A percentile compares a stretch with the other conserved stretches of the same genome.
Evolutionary conservation across 2,113 vertebrate genomes (phyloP).

Genomic region (Gasterosteus aculeatus): DNA sequence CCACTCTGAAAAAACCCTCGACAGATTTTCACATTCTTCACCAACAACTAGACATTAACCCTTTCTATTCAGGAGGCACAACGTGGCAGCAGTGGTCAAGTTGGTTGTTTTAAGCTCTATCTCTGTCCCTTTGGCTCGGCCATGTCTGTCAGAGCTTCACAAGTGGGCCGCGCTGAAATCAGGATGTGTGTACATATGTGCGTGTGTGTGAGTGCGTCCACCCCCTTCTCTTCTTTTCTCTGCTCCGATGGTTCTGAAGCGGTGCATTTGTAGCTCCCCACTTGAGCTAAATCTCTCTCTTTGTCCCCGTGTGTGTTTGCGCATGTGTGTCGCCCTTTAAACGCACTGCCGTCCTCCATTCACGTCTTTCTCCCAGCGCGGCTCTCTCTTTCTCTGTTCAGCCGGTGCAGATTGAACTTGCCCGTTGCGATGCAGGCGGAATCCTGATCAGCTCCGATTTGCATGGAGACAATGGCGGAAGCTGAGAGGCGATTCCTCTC

Average conservation of each 20-base stretch:
- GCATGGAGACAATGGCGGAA: slow-evolving; percentile 82
- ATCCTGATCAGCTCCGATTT: slow-evolving; percentile 84
- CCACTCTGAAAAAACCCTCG: slow-evolving; percentile 33
- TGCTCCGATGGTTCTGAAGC: slow-evolving; percentile 46
- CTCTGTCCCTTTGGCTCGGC: neutral
- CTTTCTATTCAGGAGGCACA: too few species aligned
- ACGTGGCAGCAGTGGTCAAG: neutral
- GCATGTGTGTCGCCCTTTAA: slow-evolving; percentile 42
- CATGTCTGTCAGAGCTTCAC: neutral
- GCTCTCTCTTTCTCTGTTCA: slow-evolving; percentile 38
- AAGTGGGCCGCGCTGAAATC: slow-evolving; percentile 8
- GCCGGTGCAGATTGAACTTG: slow-evolving; percentile 68
- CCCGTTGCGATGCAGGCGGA: slow-evolving; percentile 75
- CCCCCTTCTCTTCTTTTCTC: slow-evolving; percentile 38
- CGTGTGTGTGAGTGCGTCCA: slow-evolving; percentile 21
- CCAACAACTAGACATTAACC: neutral
- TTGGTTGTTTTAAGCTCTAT: slow-evolving; percentile 13
- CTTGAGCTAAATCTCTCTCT: slow-evolving; percentile 35
- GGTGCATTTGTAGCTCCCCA: slow-evolving; percentile 41
- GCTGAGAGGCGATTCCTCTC: slow-evolving; percentile 76
- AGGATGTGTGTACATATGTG: slow-evolving; percentile 23
- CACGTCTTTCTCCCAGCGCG: slow-evolving; percentile 31
- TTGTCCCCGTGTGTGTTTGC: slow-evolving; percentile 42
- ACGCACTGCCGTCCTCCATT: slow-evolving; percentile 33
- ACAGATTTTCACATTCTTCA: slow-evolving; percentile 40